These are phyloP conservation scores for Ranitomeya variabilis DNA, from an alignment of 2,113 vertebrate genomes.

Conservation along the genomic window DNA sequence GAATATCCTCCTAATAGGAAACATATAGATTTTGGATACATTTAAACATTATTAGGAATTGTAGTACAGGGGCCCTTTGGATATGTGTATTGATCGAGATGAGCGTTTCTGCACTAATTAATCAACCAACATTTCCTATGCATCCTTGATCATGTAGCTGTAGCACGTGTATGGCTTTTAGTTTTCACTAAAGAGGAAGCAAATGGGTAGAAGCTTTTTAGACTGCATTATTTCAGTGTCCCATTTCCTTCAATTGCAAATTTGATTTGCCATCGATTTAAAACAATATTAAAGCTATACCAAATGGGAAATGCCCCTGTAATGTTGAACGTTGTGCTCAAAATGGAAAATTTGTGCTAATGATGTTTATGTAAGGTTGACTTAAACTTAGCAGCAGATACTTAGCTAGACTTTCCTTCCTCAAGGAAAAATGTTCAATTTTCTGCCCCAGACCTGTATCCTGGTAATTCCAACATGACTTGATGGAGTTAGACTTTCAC, in stretches of 20 bases:
- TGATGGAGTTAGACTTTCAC: no score
- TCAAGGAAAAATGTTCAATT: no score
- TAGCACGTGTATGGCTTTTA: not conserved
- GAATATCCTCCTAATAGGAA: constrained; percentile 32
- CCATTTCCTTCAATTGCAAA: not conserved
- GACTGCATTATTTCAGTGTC: not conserved
- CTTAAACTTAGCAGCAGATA: not conserved
- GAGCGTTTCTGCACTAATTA: constrained; percentile 7
- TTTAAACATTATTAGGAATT: constrained; percentile 37
- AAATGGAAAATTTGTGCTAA: not conserved
- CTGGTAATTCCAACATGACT: no score
- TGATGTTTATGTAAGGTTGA: not conserved
- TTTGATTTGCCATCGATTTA: not conserved
- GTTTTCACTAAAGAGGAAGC: not conserved
- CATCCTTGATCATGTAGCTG: not conserved
- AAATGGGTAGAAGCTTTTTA: not conserved
- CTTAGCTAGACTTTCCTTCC: no score
- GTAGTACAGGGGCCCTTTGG: constrained; percentile 20
- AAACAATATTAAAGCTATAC: not conserved
- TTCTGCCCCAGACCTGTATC: no score
- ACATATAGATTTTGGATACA: constrained; percentile 37
- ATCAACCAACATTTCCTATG: constrained; percentile 30
- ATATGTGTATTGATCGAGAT: constrained; percentile 30
- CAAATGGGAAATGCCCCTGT: not conserved
- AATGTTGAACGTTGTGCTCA: not conserved